phyloP scores from a whole-genome alignment of 1,140 invertebrate species.

The Drosophila novamexicana region DNA sequence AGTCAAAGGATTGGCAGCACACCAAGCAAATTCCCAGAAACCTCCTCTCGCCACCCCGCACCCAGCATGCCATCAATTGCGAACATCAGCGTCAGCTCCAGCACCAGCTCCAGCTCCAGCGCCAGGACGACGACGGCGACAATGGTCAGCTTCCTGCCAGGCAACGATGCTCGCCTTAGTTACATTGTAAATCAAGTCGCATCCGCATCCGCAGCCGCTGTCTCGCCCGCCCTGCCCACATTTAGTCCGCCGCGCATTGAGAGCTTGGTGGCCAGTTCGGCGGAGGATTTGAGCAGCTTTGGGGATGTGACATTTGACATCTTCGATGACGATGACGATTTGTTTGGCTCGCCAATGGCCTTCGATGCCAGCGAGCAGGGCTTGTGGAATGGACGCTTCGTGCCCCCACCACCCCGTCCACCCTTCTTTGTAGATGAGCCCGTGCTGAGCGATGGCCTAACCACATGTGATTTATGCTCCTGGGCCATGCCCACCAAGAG shows the following conservation, averaged over 20 bases:
- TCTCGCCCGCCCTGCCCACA: slow-evolving; percentile 51
- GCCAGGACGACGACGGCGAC: slow-evolving; percentile 23
- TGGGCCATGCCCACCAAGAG: slow-evolving; percentile 86
- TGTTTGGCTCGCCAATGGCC: slow-evolving; percentile 86
- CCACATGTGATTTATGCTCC: slow-evolving; percentile 89
- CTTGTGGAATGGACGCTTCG: slow-evolving; percentile 88
- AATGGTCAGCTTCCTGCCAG: slow-evolving; percentile 60
- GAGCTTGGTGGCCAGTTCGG: slow-evolving; percentile 77
- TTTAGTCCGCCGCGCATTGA: slow-evolving; percentile 75
- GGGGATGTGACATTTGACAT: slow-evolving; percentile 82
- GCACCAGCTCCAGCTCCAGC: slow-evolving; percentile 22
- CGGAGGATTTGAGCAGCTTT: slow-evolving; percentile 77
- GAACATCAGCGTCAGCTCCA: slow-evolving; percentile 52
- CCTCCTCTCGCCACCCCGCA: background rate
- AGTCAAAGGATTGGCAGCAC: slow-evolving; percentile 55
- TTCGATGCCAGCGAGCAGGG: slow-evolving; percentile 87
- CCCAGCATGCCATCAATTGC: slow-evolving; percentile 74
- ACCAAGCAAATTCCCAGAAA: slow-evolving; percentile 17
- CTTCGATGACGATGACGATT: slow-evolving; percentile 86
- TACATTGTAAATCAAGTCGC: slow-evolving; percentile 80
- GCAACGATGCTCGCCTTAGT: slow-evolving; percentile 72
- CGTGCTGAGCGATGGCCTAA: slow-evolving; percentile 87
- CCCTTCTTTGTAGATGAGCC: slow-evolving; percentile 87
- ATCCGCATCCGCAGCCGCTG: slow-evolving; percentile 22
- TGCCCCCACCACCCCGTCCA: slow-evolving; percentile 88